Percentiles rank a stretch among this genome's conserved stretches.
These are phyloP conservation scores for Pteronotus mesoamericanus DNA, from an alignment of 2,797 vertebrate species.

Conservation along the genomic window DNA sequence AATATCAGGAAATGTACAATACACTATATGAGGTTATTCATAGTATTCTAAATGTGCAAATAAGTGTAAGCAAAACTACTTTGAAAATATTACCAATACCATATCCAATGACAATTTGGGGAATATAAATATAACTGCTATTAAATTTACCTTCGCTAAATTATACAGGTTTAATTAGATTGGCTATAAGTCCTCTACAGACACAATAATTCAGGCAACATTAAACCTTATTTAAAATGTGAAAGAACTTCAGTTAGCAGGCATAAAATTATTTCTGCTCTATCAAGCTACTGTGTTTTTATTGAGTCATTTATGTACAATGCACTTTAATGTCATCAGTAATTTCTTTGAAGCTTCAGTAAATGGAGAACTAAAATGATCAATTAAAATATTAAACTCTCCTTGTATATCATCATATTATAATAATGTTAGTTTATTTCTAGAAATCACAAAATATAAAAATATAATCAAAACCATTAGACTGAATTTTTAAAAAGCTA, in stretches of 20 bases:
- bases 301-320: slow-evolving; percentile 27
- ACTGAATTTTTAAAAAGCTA: background rate
- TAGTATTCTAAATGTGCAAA: background rate
- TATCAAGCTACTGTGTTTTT: background rate
- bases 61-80: background rate
- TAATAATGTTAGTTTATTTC: background rate
- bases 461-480: background rate
- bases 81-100: background rate
- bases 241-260: slow-evolving; percentile 31
- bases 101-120: background rate
- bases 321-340: background rate
- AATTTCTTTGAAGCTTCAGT: slow-evolving; percentile 18
- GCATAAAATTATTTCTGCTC: slow-evolving; percentile 39
- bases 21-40: background rate
- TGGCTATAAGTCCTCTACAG: slow-evolving; percentile 32
- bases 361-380: background rate
- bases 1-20: background rate
- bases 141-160: slow-evolving; percentile 61
- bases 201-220: slow-evolving; percentile 51
- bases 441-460: background rate
- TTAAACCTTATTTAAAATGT: slow-evolving; percentile 42
- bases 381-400: background rate
- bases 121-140: slow-evolving; percentile 24
- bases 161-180: slow-evolving; percentile 55
- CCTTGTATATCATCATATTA: background rate